These are phyloP conservation scores for Eupsilia transversa DNA, from an alignment of 2,888 invertebrate species.

Conservation along the genomic window DNA sequence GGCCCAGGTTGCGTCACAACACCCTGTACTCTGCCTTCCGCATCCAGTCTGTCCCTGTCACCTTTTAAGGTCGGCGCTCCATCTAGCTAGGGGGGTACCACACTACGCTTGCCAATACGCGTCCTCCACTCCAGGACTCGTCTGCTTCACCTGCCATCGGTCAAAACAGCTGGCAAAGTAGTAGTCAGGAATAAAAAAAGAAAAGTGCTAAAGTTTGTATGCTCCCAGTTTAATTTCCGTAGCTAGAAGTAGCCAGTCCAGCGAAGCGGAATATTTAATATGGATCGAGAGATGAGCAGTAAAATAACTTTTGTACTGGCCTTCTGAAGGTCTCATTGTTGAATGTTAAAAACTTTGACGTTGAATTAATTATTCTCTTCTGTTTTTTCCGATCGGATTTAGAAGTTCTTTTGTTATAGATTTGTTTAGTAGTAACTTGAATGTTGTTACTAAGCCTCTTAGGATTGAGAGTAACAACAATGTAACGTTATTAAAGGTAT, in stretches of 20 bases:
- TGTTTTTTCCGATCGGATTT: background rate
- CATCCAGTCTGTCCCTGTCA: no score
- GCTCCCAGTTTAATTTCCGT: constrained; percentile 26
- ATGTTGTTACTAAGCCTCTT: no score
- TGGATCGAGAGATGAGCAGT: background rate
- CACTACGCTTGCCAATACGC: no score
- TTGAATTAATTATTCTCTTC: background rate
- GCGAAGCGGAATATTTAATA: constrained; percentile 16
- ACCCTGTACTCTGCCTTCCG: no score
- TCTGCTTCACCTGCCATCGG: no score
- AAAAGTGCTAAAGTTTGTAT: background rate
- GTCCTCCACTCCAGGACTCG: no score
- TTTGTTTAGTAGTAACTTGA: background rate
- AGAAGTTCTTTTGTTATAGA: background rate
- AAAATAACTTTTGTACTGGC: constrained; percentile 11
- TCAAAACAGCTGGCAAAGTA: background rate
- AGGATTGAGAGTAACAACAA: background rate
- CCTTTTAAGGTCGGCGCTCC: no score
- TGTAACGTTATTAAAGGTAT: background rate
- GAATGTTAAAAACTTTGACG: constrained; percentile 8
- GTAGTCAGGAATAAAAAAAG: background rate
- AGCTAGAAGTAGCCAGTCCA: background rate
- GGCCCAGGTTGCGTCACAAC: no score
- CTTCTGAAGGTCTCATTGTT: constrained; percentile 6
- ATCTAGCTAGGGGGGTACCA: no score